A percentile compares a stretch with the other conserved stretches of the same genome.
Evolutionary conservation across 2,888 invertebrate genomes (phyloP).

Genomic region (Germaria angustata): DNA sequence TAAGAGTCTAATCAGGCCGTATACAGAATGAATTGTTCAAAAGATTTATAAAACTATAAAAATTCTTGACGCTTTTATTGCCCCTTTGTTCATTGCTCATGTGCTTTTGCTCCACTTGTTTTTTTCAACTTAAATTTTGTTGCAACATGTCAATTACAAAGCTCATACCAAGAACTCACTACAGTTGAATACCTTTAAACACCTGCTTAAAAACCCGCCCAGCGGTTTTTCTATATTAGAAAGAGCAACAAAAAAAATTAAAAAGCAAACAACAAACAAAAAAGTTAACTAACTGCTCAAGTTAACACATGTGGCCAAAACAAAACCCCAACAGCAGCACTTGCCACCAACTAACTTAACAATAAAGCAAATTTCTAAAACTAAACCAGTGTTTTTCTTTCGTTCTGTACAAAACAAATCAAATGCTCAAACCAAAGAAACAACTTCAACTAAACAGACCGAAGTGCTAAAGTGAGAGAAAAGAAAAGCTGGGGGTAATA

Average conservation of each 20-base stretch:
- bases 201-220: conserved; percentile 8
- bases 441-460: conserved; percentile 27
- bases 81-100: too few species aligned
- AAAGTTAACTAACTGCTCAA: conserved; percentile 40
- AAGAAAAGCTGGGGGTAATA: not conserved
- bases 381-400: conserved; percentile 5
- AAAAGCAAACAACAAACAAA: not conserved
- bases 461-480: conserved; percentile 22
- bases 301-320: conserved; percentile 53
- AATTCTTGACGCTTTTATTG: too few species aligned
- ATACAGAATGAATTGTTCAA: too few species aligned
- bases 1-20: too few species aligned
- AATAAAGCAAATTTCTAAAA: conserved; percentile 36
- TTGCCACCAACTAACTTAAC: not conserved
- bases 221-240: not conserved
- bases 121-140: not conserved
- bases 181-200: conserved; percentile 25
- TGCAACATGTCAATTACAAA: not conserved
- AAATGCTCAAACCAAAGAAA: conserved; percentile 18
- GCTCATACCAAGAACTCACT: not conserved
- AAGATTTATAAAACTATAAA: too few species aligned
- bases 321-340: conserved; percentile 15
- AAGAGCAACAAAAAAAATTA: conserved; percentile 14
- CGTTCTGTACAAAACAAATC: conserved; percentile 9
- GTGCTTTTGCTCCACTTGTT: not conserved